Evolutionary conservation across 2,113 vertebrate genomes (phyloP).

Genomic region (Acrocephalus arundinaceus): DNA sequence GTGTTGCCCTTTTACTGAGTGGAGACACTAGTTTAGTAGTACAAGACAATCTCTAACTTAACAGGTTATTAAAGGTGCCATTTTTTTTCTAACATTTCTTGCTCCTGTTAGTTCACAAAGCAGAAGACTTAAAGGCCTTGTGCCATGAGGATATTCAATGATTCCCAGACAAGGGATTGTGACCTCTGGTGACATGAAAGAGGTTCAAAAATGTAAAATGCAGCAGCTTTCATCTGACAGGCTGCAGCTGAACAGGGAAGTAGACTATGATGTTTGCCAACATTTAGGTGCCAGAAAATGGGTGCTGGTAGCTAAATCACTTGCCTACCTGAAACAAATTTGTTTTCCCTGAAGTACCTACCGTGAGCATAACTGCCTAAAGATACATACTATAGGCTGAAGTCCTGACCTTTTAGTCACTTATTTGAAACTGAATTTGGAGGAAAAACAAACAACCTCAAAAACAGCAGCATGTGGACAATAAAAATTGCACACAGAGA

Average conservation of each 20-base stretch:
- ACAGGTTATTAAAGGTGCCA: not conserved
- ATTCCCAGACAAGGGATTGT: not conserved
- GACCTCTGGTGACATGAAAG: conserved; percentile 28
- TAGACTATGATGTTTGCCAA: not conserved
- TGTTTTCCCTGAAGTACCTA: not conserved
- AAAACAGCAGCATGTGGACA: not conserved
- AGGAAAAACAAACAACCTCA: not conserved
- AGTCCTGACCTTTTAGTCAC: not conserved
- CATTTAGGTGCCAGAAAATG: conserved; percentile 7
- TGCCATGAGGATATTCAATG: not conserved
- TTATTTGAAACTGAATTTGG: not conserved
- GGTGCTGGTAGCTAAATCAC: conserved; percentile 5
- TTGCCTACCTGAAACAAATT: conserved; percentile 1
- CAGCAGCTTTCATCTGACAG: conserved; percentile 19
- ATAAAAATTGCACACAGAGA: not conserved
- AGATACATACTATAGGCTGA: not conserved
- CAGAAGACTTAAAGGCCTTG: not conserved
- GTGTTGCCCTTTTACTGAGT: not conserved
- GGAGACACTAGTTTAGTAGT: not conserved
- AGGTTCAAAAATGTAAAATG: conserved; percentile 12
- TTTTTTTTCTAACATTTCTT: conserved; percentile 16
- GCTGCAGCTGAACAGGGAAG: not conserved
- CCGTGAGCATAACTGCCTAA: not conserved
- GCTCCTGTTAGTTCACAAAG: not conserved
- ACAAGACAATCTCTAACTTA: not conserved